These are phyloP conservation scores for Cardiocondyla obscurior DNA, from an alignment of 1,140 invertebrate species.

Conservation along the genomic window DNA sequence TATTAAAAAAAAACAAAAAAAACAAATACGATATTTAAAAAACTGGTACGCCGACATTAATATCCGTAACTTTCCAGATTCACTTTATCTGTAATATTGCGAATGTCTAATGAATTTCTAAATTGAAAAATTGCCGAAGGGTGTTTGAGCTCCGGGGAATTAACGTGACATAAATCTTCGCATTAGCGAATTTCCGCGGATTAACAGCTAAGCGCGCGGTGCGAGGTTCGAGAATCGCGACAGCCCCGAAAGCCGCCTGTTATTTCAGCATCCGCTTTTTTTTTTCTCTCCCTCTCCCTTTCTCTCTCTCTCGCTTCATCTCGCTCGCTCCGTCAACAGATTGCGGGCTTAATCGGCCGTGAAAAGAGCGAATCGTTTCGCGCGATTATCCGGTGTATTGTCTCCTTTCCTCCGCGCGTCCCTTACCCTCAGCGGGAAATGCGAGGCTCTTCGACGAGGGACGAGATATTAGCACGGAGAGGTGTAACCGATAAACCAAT, in stretches of 20 bases:
- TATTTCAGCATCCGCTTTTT: constrained; percentile 57
- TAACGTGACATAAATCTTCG: neutral
- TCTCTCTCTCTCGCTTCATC: constrained; percentile 36
- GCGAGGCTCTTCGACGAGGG: constrained; percentile 35
- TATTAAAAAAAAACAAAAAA: too few relatives aligned
- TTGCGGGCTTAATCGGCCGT: constrained; percentile 81
- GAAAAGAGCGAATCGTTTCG: constrained; percentile 82
- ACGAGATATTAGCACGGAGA: constrained; percentile 57
- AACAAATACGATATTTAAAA: neutral
- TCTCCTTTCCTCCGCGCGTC: constrained; percentile 61
- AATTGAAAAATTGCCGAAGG: neutral
- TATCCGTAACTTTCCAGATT: neutral
- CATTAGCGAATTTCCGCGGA: constrained; percentile 17
- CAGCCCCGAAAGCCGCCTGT: constrained; percentile 41
- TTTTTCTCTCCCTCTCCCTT: constrained; percentile 31
- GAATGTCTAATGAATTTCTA: neutral
- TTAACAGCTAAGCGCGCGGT: constrained; percentile 16
- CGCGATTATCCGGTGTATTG: constrained; percentile 78
- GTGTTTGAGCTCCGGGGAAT: neutral
- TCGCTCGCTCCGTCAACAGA: constrained; percentile 71
- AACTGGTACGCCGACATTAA: neutral
- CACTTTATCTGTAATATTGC: neutral
- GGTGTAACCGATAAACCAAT: constrained; percentile 74
- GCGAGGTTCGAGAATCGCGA: neutral
- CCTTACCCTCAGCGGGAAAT: constrained; percentile 1